Base-by-base conservation (phyloP, 2,113 vertebrate species). In the Rhea pennata region DNA sequence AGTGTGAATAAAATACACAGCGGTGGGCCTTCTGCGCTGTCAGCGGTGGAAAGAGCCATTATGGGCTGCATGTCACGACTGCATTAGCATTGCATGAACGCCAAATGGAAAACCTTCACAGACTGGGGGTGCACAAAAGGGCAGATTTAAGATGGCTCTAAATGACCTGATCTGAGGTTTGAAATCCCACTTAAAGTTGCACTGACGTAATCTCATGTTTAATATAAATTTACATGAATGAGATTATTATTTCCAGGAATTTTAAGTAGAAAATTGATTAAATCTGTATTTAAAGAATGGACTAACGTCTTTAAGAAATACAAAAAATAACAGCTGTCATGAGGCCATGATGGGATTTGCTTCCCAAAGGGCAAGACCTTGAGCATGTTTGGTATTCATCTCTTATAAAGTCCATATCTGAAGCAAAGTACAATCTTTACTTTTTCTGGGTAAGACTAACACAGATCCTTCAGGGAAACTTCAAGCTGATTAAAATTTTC, bases 281-380 rank as follows among this genome's bases (percentile, higher is more conserved):
- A 81, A 86, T 42, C 19, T 70, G 7, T 66, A 87, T 87, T 87
- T 93, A 58, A 93, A 75, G 67, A 93, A 80, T 39, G 62, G 58
- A 73, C 70, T 74, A 70, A 84, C 53, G 15, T 67, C 48, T 88
- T 74, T 19, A 76, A 91, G 42, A 83, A 84, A 67, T 67, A 44
- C 54, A 58, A 56, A 94, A 48, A 75, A 36, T 1, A 36, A 21
- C 50, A 93, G 29, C 53, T 84, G n/a, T 84, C 58, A 61, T 62
- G 33, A 85, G 21, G 27, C 42, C 21, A 27, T 75, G 20, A 51
- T 12, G 29, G 19, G 15, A 42, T 84, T 90, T 95, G 84, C 62
- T 73, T 97, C 86, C 90, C 88, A 48, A 80, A 59, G 73, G 33
- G 74, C 67, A 84, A n/a, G 71, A 77, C 88, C 56, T 93, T 90